Percentiles rank a stretch among this genome's conserved stretches.
Conservation (phyloP, 2,888 invertebrate species). For the Thera britannica region DNA sequence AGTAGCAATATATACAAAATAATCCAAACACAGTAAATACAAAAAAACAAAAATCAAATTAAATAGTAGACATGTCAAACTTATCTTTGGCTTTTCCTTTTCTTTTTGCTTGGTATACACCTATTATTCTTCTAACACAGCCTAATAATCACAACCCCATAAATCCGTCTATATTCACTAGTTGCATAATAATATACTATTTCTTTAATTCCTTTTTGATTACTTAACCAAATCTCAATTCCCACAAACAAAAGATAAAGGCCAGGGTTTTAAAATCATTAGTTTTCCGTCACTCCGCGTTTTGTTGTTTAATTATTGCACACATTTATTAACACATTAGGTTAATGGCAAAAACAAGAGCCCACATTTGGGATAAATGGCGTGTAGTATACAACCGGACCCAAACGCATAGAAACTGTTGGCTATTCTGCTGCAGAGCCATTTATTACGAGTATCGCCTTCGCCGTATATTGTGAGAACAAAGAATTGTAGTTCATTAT, state of each 20-base stretch:
- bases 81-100: no score
- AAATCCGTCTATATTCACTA: not conserved
- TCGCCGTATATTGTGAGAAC: slow-evolving; percentile 57
- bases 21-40: no score
- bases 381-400: slow-evolving; percentile 47
- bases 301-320: slow-evolving; percentile 80
- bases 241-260: slow-evolving; percentile 22
- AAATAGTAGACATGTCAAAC: no score
- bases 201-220: not conserved
- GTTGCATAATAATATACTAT: not conserved
- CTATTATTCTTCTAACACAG: no score
- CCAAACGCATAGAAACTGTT: slow-evolving; percentile 28
- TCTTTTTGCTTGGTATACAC: no score
- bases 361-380: slow-evolving; percentile 76
- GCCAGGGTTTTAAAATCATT: slow-evolving; percentile 65
- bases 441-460: slow-evolving; percentile 68
- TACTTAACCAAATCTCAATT: slow-evolving; percentile 1
- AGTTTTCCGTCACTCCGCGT: slow-evolving; percentile 65
- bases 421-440: slow-evolving; percentile 33
- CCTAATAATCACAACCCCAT: not conserved
- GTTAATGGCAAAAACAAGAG: slow-evolving; percentile 76
- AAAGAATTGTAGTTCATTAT: slow-evolving; percentile 61
- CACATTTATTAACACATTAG: slow-evolving; percentile 81
- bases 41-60: no score
- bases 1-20: no score